Evolutionary conservation across 2,113 vertebrate species (phyloP), one percentile per base, ranked within the genome.

Genomic region (Lasiurus borealis): DNA sequence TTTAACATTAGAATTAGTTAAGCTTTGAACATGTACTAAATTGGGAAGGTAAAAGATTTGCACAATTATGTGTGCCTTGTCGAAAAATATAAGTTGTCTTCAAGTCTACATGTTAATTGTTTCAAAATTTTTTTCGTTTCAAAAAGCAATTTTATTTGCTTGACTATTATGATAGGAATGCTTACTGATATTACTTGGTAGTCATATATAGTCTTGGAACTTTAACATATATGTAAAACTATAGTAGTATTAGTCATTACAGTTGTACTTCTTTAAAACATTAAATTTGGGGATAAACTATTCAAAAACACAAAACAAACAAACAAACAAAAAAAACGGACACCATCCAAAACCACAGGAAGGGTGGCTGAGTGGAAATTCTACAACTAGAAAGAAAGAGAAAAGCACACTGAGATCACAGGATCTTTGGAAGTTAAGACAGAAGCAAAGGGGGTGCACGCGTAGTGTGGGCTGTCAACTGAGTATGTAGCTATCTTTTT

Each of bases 31-130:
- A 96, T 97, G 78, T 93, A 40, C 84, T 84, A 59, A 89, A 29
- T 87, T 97, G 64, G 92, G 31, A 82, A 87, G 92, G 57, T 88
- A 97, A 92, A 96, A 95, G 76, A 90, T 95, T 97, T 97, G 97
- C 96, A 95, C 88, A 97, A 94, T 92, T 97, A 94, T 92, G 97
- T 98, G 97, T 98, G 97, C 97, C 98, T 98, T 98, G 94, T 91
- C 68, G 7, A 96, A 98, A 98, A 97, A 96, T 95, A 92, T 98
- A 94, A 29, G 0, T 59, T 97, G 64, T 97, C 95, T 95, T 87
- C 93, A 97, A 76, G 31, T 94, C 85, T 95, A 52, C 66, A 97
- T 96, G 68, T 95, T n/a, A 93, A 97, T 14, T 34, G 84, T 97
- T 85, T 94, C 50, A 80, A 44, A 88, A 82, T 80, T 96, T 93